A percentile compares a stretch with the other conserved stretches of the same genome.
Evolutionary conservation across 2,113 vertebrate genomes (phyloP).

Genomic region (Melospiza melodia): DNA sequence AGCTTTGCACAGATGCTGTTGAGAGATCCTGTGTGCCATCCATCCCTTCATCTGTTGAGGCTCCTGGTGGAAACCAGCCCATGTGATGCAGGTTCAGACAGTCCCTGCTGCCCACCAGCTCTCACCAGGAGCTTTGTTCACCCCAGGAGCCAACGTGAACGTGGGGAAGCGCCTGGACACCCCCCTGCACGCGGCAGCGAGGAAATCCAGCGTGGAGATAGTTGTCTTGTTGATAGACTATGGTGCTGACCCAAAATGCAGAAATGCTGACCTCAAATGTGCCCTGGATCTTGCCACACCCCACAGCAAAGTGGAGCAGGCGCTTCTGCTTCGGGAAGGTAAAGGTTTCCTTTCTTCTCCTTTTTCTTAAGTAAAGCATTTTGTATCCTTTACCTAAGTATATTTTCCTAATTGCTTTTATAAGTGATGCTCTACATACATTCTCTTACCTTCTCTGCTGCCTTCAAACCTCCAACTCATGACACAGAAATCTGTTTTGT

Average conservation of each 20-base stretch:
- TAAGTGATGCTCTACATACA: neutral
- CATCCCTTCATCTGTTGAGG: no score
- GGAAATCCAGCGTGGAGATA: conserved; percentile 69
- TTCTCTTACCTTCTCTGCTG: neutral
- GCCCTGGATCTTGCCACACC: conserved; percentile 80
- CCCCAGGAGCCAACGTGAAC: conserved; percentile 82
- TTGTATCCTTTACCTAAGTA: neutral
- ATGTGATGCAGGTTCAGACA: neutral
- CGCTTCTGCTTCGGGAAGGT: conserved; percentile 78
- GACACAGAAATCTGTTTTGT: neutral
- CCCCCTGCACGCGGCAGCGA: conserved; percentile 84
- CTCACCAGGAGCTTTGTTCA: neutral
- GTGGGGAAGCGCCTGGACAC: conserved; percentile 79
- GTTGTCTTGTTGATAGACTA: conserved; percentile 85
- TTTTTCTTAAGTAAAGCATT: neutral
- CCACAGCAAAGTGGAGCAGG: conserved; percentile 75
- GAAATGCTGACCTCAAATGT: conserved; percentile 82
- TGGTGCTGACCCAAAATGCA: conserved; percentile 80
- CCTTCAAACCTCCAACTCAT: neutral
- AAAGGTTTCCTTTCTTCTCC: neutral
- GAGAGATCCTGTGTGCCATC: neutral
- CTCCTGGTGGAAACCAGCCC: neutral
- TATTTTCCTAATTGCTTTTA: neutral
- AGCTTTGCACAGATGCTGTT: neutral
- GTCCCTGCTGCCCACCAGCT: neutral